A percentile compares a stretch with the other conserved stretches of the same genome.
These are phyloP conservation scores for Pachyseris speciosa DNA, from an alignment of 64 coral and sea anemone genomes.

Conservation along the genomic window DNA sequence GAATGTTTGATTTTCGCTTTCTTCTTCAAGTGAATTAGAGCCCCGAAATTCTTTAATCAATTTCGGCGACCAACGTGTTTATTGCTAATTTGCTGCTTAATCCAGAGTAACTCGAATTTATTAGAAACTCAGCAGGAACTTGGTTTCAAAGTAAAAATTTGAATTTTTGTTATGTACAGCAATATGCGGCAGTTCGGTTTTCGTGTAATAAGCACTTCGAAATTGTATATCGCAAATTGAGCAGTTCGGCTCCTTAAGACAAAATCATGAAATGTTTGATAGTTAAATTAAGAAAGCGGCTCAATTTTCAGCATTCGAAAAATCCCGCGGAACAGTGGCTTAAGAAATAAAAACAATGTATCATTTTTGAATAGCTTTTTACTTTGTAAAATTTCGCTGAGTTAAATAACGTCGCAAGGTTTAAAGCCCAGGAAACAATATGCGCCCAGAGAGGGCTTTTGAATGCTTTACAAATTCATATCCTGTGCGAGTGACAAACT, in stretches of 20 bases:
- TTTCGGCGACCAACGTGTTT: not conserved
- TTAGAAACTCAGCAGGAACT: constrained; percentile 6
- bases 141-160: not conserved
- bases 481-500: constrained; percentile 63
- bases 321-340: not conserved
- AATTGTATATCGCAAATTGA: constrained; percentile 41
- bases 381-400: constrained; percentile 9
- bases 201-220: constrained; percentile 1
- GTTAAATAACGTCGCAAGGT: not conserved
- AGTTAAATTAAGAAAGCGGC: constrained; percentile 32
- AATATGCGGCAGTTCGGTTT: not conserved
- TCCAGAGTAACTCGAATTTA: not conserved
- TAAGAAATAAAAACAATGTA: constrained; percentile 31
- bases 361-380: constrained; percentile 42
- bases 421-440: not conserved
- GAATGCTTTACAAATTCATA: constrained; percentile 55
- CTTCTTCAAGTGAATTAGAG: constrained; percentile 29
- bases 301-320: not conserved
- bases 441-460: constrained; percentile 16
- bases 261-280: constrained; percentile 12
- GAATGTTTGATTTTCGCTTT: constrained; percentile 39
- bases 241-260: constrained; percentile 7
- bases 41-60: not conserved
- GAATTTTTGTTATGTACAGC: not conserved
- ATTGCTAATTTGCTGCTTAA: not conserved